These are phyloP conservation scores for Drosophila setifemur DNA, from an alignment of 1,140 invertebrate species.

Conservation along the genomic window DNA sequence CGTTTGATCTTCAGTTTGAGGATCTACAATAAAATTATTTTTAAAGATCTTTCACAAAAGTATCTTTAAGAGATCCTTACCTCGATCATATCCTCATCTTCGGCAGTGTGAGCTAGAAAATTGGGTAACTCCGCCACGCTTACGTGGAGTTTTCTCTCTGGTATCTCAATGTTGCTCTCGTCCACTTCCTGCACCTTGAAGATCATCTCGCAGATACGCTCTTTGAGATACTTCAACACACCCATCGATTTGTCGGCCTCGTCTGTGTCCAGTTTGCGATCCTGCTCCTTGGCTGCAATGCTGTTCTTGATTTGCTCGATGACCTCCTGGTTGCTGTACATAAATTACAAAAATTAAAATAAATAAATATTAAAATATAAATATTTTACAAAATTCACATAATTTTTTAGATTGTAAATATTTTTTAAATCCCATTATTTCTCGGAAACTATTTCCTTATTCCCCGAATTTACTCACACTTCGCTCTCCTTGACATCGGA, in stretches of 20 bases:
- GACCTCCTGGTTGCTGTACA: constrained; percentile 86
- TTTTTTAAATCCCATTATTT: no score
- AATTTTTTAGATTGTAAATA: no score
- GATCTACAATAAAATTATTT: no score
- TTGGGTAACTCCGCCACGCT: constrained; percentile 67
- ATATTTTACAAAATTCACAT: no score
- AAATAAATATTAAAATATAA: not conserved
- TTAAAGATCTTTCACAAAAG: not conserved
- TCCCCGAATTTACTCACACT: constrained; percentile 85
- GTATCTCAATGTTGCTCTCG: constrained; percentile 70
- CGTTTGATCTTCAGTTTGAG: constrained; percentile 72
- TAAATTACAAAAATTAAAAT: not conserved
- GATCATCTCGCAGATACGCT: constrained; percentile 80
- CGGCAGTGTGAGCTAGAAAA: constrained; percentile 61
- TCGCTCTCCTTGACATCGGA: constrained; percentile 90
- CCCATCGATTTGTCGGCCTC: constrained; percentile 83
- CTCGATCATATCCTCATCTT: constrained; percentile 74
- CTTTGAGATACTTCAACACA: constrained; percentile 84
- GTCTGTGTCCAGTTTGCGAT: constrained; percentile 81
- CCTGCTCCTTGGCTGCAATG: constrained; percentile 84
- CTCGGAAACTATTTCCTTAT: no score
- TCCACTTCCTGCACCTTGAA: constrained; percentile 82
- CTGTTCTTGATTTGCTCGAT: constrained; percentile 85
- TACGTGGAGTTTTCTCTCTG: constrained; percentile 52
- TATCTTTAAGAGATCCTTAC: no score